phyloP scores from a whole-genome alignment of 2,113 vertebrate species.

The Ptilonorhynchus violaceus region DNA sequence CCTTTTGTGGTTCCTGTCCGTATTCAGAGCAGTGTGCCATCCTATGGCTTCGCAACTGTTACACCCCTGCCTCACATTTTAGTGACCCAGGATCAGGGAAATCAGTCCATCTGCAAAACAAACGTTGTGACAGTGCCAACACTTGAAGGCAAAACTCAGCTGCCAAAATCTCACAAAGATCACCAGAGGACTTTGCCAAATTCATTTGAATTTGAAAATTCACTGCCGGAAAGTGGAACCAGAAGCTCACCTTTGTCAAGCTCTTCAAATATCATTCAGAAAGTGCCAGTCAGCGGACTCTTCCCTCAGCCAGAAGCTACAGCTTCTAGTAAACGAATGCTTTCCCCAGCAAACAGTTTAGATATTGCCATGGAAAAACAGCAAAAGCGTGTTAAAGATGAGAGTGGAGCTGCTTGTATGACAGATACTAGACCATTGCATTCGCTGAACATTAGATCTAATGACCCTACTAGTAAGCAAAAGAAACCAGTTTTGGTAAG shows the following conservation, averaged over 20 bases:
- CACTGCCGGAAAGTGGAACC: constrained; percentile 59
- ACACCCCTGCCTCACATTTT: constrained; percentile 88
- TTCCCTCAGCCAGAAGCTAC: constrained; percentile 90
- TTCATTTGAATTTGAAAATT: constrained; percentile 53
- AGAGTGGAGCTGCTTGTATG: constrained; percentile 85
- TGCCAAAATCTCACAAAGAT: constrained; percentile 74
- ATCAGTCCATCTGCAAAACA: constrained; percentile 73
- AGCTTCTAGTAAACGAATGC: constrained; percentile 95
- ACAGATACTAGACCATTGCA: constrained; percentile 76
- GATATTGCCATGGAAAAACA: constrained; percentile 99
- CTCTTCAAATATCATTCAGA: constrained; percentile 77
- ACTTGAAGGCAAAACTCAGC: constrained; percentile 65
- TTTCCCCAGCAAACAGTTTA: constrained; percentile 96
- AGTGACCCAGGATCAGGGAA: constrained; percentile 89
- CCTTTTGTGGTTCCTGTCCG: constrained; percentile 75
- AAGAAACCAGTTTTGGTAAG: constrained; percentile 90
- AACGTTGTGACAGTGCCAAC: constrained; percentile 52
- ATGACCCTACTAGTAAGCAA: constrained; percentile 77
- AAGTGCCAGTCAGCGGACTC: constrained; percentile 83
- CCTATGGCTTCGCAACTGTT: constrained; percentile 75
- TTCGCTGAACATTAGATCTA: constrained; percentile 75
- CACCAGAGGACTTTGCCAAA: constrained; percentile 62
- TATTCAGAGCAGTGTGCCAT: constrained; percentile 71
- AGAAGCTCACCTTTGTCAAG: constrained; percentile 64
- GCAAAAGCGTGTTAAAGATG: constrained; percentile 95